phyloP scores from a whole-genome alignment of 2,888 invertebrate genomes.

The Anticlea derivata region DNA sequence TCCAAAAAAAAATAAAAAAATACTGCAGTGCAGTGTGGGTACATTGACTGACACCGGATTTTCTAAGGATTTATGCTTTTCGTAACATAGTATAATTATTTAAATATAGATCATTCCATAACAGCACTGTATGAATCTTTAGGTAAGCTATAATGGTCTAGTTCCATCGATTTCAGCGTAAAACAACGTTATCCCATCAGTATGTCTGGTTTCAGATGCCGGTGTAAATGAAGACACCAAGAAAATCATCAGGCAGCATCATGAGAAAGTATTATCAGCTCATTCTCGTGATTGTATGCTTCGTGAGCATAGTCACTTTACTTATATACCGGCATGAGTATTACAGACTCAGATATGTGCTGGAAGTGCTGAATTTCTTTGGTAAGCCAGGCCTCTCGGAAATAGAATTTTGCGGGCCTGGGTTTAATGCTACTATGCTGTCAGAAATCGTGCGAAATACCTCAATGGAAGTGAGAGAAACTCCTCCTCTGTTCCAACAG shows the following conservation, averaged over 20 bases:
- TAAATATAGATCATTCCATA: not conserved
- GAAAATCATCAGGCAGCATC: slow-evolving; percentile 62
- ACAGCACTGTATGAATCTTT: not conserved
- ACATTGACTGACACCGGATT: too few species aligned
- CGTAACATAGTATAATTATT: too few species aligned
- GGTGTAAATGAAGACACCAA: slow-evolving; percentile 70
- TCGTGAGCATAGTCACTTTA: slow-evolving; percentile 88
- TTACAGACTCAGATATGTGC: slow-evolving; percentile 90
- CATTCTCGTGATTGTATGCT: slow-evolving; percentile 87
- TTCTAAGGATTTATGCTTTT: too few species aligned
- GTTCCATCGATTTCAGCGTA: not conserved
- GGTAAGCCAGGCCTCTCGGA: slow-evolving; percentile 86
- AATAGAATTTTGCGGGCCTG: slow-evolving; percentile 80
- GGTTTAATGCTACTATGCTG: slow-evolving; percentile 79
- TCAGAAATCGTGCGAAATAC: slow-evolving; percentile 77
- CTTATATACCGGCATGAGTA: slow-evolving; percentile 94
- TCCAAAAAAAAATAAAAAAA: too few species aligned
- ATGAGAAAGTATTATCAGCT: slow-evolving; percentile 95
- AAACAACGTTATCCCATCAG: not conserved
- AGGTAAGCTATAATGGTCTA: slow-evolving; percentile 5
- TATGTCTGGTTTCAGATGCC: slow-evolving; percentile 45
- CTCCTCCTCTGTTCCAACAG: slow-evolving; percentile 87
- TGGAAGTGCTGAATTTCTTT: slow-evolving; percentile 94
- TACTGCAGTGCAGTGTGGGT: slow-evolving; percentile 21
- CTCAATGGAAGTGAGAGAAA: slow-evolving; percentile 84